Evolutionary conservation across 2,797 vertebrate genomes (phyloP), one percentile per base, ranked within the genome.

Genomic region (Silurus lanzhouensis): DNA sequence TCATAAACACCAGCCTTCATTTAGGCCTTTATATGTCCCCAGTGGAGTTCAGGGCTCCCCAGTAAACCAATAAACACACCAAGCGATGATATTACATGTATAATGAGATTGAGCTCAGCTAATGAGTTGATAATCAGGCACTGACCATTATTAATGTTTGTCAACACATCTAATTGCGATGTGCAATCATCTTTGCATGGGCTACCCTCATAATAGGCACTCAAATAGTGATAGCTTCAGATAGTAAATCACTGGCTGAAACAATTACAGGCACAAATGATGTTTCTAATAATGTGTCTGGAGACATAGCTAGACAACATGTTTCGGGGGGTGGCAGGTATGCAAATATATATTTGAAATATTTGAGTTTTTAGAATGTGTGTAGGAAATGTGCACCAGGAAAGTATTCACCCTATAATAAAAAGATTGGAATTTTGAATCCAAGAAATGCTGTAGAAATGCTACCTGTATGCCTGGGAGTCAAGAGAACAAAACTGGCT

Each of bases 81-180:
- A 92, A 88, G 84, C 83, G 87, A 85, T 91, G 91, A 90, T 89
- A 92, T 90, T 91, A 78, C n/a, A 87, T 85, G 88, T 89, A 91
- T 93, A 92, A 92, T 91, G 91, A 91, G 87, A 93, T 92, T 93
- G 91, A 91, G 88, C 44, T 60, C 86, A 88, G 90, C 89, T 92
- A 94, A 92, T 91, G 85, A 92, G 92, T 92, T 91, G 85, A 90
- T 91, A 91, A 94, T 91, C 91, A 91, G 91, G 86, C 83, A 80
- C 85, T 92, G 93, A 91, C 91, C 91, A 89, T 92, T 91, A 89
- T 81, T 91, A 87, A 88, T 91, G 89, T 90, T 92, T 92, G 90
- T 89, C 91, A 92, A 89, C 89, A 92, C 82, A 88, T 90, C 85
- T 91, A 92, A 93, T 92, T 93, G 90, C 67, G 61, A 93, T 92